A percentile compares a stretch with the other conserved stretches of the same genome.
These are phyloP conservation scores for Chouioia cunea DNA, from an alignment of 2,888 invertebrate species.

Conservation along the genomic window DNA sequence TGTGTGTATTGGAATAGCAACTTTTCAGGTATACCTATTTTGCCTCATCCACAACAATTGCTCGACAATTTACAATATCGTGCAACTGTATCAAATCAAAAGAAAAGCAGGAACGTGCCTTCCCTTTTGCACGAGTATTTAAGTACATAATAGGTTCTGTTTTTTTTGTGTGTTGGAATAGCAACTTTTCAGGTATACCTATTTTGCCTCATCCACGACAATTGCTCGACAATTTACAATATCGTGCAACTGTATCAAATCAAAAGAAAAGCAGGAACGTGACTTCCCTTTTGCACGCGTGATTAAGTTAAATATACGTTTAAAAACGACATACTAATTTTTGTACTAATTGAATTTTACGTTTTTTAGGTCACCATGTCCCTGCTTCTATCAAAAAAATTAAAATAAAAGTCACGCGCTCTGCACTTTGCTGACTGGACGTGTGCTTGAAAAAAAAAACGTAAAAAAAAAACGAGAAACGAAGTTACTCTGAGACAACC, in stretches of 20 bases:
- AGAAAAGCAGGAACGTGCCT: slow-evolving; percentile 38
- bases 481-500: slow-evolving; percentile 4
- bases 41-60: not conserved
- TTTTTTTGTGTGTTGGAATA: not conserved
- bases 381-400: slow-evolving; percentile 21
- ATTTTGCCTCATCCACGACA: not conserved
- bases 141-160: not conserved
- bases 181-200: too few relatives aligned
- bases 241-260: slow-evolving; percentile 13
- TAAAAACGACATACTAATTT: too few relatives aligned
- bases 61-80: not conserved
- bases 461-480: slow-evolving; percentile 2
- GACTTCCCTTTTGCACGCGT: slow-evolving; percentile 27
- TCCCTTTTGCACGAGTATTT: slow-evolving; percentile 20
- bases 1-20: not conserved
- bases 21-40: too few relatives aligned
- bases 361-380: slow-evolving; percentile 20
- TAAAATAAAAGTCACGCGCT: slow-evolving; percentile 31
- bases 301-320: not conserved
- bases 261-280: slow-evolving; percentile 37
- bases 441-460: not conserved
- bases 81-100: slow-evolving; percentile 15
- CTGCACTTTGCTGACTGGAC: slow-evolving; percentile 40
- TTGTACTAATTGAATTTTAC: slow-evolving; percentile 8
- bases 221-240: not conserved